These are phyloP conservation scores for Patagioenas fasciata DNA, from an alignment of 2,113 vertebrate genomes.

Conservation along the genomic window DNA sequence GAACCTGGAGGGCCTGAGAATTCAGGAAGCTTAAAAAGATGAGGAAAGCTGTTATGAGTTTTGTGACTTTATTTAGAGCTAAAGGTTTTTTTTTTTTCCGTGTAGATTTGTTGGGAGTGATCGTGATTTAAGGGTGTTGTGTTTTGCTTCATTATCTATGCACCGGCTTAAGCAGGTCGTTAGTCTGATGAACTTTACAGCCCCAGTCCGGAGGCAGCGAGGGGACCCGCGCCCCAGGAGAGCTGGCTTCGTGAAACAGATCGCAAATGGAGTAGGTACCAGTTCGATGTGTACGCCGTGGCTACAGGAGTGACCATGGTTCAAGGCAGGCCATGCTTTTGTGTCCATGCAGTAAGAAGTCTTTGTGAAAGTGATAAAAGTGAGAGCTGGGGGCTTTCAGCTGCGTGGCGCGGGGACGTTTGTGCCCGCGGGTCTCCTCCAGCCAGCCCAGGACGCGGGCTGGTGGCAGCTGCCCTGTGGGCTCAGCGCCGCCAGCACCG, in stretches of 20 bases:
- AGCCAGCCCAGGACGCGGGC: neutral
- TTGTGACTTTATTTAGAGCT: neutral
- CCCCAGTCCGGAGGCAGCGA: too few species aligned
- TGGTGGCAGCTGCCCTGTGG: neutral
- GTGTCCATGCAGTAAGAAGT: neutral
- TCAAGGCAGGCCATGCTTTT: neutral
- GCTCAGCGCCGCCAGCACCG: rapidly evolving
- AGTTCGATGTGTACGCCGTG: neutral
- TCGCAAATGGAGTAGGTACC: neutral
- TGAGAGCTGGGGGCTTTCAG: neutral
- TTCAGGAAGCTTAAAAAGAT: neutral
- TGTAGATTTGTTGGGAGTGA: neutral
- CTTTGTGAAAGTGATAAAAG: neutral
- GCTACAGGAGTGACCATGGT: neutral
- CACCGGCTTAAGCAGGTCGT: neutral
- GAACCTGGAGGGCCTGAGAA: neutral
- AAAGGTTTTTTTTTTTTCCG: neutral
- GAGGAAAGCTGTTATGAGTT: neutral
- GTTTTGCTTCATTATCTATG: neutral
- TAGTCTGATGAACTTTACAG: neutral
- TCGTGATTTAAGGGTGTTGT: neutral
- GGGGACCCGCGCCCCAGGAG: neutral
- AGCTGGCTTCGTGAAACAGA: neutral
- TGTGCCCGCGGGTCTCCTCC: neutral
- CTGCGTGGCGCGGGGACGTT: rapidly evolving